Percentiles rank a stretch among this genome's conserved stretches.
These are phyloP conservation scores for Empis livida DNA, from an alignment of 2,888 invertebrate species.

Conservation along the genomic window DNA sequence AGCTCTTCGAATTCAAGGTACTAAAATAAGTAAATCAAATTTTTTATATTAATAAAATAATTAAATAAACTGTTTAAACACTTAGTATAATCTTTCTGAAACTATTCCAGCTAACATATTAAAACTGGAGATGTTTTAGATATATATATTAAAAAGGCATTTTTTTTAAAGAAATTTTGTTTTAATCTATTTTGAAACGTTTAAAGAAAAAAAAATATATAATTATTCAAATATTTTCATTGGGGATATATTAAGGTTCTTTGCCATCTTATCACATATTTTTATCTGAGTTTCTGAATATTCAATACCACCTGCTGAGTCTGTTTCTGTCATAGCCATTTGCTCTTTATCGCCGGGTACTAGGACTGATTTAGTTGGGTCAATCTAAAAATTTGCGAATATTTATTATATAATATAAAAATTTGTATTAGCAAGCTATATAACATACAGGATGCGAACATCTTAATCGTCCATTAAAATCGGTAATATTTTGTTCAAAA, in stretches of 20 bases:
- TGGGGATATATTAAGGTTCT: conserved; percentile 42
- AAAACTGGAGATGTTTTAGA: too few relatives aligned
- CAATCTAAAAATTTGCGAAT: conserved; percentile 35
- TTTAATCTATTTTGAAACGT: too few relatives aligned
- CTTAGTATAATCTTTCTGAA: too few relatives aligned
- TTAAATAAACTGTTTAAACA: too few relatives aligned
- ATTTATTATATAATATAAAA: too few relatives aligned
- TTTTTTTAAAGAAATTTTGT: too few relatives aligned
- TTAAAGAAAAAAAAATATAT: too few relatives aligned
- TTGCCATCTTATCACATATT: conserved; percentile 46
- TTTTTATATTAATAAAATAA: too few relatives aligned
- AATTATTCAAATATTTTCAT: conserved; percentile 21
- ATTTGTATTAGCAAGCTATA: conserved; percentile 1
- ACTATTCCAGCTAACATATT: too few relatives aligned
- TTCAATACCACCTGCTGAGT: conserved; percentile 57
- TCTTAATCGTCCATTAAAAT: conserved; percentile 55
- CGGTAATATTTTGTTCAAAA: conserved; percentile 59
- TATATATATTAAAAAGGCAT: too few relatives aligned
- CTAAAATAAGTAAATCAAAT: too few relatives aligned
- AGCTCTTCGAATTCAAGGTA: too few relatives aligned
- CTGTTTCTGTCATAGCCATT: conserved; percentile 50
- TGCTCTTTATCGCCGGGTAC: conserved; percentile 81
- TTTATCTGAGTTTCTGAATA: conserved; percentile 68
- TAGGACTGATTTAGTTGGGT: conserved; percentile 53
- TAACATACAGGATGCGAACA: conserved; percentile 47